Evolutionary conservation across 2,113 vertebrate genomes (phyloP), one percentile per base, ranked within the genome.

Genomic region (Antigone vipio): DNA sequence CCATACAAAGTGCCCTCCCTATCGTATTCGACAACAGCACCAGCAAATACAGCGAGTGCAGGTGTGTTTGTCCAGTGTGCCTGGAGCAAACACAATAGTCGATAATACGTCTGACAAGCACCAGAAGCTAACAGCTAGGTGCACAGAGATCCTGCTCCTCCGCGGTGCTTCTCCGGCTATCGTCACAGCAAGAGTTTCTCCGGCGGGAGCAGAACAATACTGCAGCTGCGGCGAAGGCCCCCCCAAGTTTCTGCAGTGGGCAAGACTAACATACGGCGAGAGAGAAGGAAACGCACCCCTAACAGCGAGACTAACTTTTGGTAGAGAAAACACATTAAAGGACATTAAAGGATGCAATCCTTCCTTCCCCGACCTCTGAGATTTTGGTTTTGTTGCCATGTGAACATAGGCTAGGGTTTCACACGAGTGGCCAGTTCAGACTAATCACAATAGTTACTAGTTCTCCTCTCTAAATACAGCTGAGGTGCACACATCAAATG

Each of bases 401-500:
- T 50, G 60, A 58, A 47, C 0, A 0, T 12, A 38, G 32, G n/a
- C 5, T 18, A 12, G 22, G 38, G 29, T 34, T 27, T 68, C 10
- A 7, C 40, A 22, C 0, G 1, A 56, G 26, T 2, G 13, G 34
- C 32, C 16, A 7, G 13, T 67, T 56, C 3, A 1, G 42, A 52
- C 42, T 56, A 35, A 42, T 22, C 50, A 11, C 38, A 35, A 29
- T 1, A 66, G 18, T 17, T 45, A 34, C 14, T 35, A 27, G 34
- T 13, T 72, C 45, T 45, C 29, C 50, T 52, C 59, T 27, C 53
- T 76, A 34, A 88, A 86, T 9, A 49, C 66, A 93, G 9, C 62
- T 16, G 42, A 68, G 34, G 24, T 9, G 22, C 58, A 26, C 0
- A 2, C 42, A 88, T 17, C 11, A 71, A 60, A 47, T 5, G 7